phyloP scores from a whole-genome alignment of 2,113 vertebrate genomes.

The Anarrhichthys ocellatus region DNA sequence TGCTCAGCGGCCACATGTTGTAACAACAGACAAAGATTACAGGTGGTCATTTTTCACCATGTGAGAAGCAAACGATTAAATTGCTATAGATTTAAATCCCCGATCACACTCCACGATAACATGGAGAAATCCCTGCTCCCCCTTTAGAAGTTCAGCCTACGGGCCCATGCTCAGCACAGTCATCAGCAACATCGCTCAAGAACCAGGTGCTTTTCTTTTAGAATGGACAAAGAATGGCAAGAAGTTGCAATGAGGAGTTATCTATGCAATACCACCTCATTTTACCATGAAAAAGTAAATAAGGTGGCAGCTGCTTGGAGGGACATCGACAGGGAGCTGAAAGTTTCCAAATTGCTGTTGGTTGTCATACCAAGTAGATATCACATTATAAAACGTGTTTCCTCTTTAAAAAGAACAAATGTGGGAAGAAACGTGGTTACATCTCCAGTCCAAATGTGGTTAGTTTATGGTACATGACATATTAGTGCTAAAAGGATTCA shows the following conservation, averaged over 20 bases:
- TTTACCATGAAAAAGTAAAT: background rate
- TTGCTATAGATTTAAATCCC: background rate
- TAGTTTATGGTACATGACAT: background rate
- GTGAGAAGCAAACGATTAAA: background rate
- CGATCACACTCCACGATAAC: background rate
- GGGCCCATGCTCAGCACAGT: no score
- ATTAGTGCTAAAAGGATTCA: background rate
- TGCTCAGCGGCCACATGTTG: background rate
- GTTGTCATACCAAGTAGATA: background rate
- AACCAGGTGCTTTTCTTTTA: background rate
- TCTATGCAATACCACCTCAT: background rate
- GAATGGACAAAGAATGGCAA: background rate
- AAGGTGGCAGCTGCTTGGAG: background rate
- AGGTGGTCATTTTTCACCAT: background rate
- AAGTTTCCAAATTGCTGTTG: background rate
- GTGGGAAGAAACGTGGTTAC: background rate
- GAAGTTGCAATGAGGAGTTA: background rate
- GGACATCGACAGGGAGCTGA: background rate
- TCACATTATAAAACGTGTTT: background rate
- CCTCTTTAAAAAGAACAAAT: background rate
- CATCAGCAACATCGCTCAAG: background rate
- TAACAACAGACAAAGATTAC: background rate
- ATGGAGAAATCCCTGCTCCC: background rate
- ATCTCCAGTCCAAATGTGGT: background rate
- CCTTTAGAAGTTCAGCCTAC: background rate